A percentile compares a stretch with the other conserved stretches of the same genome.
phyloP scores from a whole-genome alignment of 2,888 invertebrate species.

The Lasioglossum marginatum region DNA sequence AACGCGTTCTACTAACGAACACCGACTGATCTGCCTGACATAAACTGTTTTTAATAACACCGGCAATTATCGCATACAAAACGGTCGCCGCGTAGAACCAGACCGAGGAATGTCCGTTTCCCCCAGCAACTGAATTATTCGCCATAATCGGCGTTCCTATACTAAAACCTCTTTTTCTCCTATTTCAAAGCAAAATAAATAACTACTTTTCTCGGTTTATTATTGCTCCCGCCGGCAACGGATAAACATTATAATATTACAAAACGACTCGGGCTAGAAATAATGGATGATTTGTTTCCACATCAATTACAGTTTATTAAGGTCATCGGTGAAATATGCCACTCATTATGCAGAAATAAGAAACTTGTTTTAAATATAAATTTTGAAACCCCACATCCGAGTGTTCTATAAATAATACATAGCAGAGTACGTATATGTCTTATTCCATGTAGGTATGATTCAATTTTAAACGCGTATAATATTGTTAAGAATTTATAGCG shows the following conservation, averaged over 20 bases:
- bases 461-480: background rate
- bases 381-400: background rate
- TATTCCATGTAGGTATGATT: background rate
- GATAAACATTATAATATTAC: conserved; percentile 34
- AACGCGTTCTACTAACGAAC: conserved; percentile 71
- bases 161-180: background rate
- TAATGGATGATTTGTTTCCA: conserved; percentile 7
- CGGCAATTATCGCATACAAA: conserved; percentile 63
- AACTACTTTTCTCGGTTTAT: conserved; percentile 11
- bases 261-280: background rate
- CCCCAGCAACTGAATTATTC: conserved; percentile 48
- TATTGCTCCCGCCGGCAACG: background rate
- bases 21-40: conserved; percentile 62
- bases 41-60: conserved; percentile 71
- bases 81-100: conserved; percentile 37
- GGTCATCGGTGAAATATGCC: background rate
- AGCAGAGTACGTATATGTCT: background rate
- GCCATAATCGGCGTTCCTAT: conserved; percentile 8
- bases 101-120: conserved; percentile 31
- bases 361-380: conserved; percentile 1
- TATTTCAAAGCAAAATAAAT: conserved; percentile 22
- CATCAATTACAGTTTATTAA: background rate
- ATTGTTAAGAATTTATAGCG: background rate
- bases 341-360: background rate
- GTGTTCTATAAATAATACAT: background rate